A percentile compares a stretch with the other conserved stretches of the same genome.
Conservation (phyloP, 2,113 vertebrate species). For the Lampris megalopsis region DNA sequence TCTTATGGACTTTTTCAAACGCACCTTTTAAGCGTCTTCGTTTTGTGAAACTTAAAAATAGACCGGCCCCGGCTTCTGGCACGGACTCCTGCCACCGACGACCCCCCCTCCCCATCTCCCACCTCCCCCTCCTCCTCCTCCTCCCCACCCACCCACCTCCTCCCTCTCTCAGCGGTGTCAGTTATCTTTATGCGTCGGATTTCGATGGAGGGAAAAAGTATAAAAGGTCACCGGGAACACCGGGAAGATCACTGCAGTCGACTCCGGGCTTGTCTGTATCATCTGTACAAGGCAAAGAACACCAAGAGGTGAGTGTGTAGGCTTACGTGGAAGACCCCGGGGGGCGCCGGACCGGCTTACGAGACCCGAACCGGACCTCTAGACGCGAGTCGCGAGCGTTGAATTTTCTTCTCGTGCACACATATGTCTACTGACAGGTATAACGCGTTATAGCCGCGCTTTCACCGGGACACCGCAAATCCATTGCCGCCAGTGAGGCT, state of each 20-base stretch:
- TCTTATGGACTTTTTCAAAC: constrained; percentile 82
- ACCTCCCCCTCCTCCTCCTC: too few relatives aligned
- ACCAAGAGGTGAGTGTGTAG: constrained; percentile 79
- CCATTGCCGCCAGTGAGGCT: constrained; percentile 33
- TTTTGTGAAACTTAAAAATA: constrained; percentile 85
- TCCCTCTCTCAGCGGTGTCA: constrained; percentile 72
- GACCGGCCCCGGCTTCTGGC: constrained; percentile 67
- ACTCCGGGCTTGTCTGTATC: constrained; percentile 78
- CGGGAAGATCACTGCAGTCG: constrained; percentile 80
- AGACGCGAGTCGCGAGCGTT: too few relatives aligned
- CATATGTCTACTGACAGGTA: too few relatives aligned
- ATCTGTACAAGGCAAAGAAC: constrained; percentile 75
- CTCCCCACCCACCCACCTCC: too few relatives aligned
- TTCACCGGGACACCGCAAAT: constrained; percentile 26
- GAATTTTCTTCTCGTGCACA: too few relatives aligned
- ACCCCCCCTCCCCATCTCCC: too few relatives aligned
- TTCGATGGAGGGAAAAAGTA: constrained; percentile 75
- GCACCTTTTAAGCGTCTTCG: constrained; percentile 88
- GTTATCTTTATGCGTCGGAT: constrained; percentile 81
- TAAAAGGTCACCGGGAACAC: constrained; percentile 79
- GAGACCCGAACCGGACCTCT: too few relatives aligned
- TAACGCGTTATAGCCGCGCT: neutral
- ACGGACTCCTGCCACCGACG: constrained; percentile 49
- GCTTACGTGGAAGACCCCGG: constrained; percentile 24
- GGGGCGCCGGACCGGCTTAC: neutral